Evolutionary conservation across 2,888 invertebrate genomes (phyloP).

Genomic region (Invenusta paracnida): DNA sequence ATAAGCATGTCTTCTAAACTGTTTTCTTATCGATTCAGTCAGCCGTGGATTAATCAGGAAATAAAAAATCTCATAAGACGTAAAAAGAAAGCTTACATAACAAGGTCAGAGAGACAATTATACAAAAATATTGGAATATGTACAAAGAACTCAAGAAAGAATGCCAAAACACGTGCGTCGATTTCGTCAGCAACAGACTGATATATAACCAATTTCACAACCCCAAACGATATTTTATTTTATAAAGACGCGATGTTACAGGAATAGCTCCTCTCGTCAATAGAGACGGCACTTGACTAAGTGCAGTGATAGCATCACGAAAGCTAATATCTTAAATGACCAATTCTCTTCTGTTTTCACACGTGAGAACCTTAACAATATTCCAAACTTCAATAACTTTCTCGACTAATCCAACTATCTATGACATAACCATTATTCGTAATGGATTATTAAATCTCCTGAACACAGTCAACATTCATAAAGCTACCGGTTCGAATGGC

Average conservation of each 20-base stretch:
- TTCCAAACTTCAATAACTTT: no score
- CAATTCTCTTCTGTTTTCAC: conserved; percentile 20
- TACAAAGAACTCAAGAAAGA: background rate
- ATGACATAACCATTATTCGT: background rate
- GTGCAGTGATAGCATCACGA: conserved; percentile 1
- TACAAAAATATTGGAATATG: background rate
- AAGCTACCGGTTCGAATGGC: background rate
- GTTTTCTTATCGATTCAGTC: background rate
- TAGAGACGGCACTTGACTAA: background rate
- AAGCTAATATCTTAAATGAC: conserved; percentile 18
- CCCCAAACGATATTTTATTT: background rate
- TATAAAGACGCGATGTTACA: background rate
- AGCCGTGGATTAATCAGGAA: background rate
- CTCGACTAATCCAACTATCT: conserved; percentile 16
- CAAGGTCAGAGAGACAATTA: background rate
- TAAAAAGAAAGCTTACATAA: background rate
- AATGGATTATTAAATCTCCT: conserved; percentile 18
- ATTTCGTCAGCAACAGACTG: background rate
- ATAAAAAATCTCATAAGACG: background rate
- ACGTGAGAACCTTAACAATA: conserved; percentile 1
- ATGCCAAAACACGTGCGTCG: background rate
- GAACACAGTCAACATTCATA: conserved; percentile 1
- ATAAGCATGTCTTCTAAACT: background rate
- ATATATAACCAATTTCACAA: background rate
- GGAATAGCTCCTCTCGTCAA: conserved; percentile 1